Conservation (phyloP, 2,888 invertebrate species). For the Ormyrus labotus region DNA sequence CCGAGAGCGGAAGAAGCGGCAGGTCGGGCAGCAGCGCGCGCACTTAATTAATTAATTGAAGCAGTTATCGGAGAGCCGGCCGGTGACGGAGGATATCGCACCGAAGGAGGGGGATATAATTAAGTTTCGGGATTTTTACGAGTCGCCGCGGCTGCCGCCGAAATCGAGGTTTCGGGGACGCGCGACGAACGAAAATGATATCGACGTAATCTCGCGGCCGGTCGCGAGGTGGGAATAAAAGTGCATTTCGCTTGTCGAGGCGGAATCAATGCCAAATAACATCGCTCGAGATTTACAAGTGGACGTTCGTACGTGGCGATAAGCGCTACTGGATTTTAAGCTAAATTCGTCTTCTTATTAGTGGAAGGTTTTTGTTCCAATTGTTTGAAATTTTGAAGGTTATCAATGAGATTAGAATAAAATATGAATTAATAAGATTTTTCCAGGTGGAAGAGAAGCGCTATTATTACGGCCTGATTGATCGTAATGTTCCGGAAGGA, state of each 20-base stretch:
- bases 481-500: background rate
- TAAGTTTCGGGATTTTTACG: conserved; percentile 37
- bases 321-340: no score
- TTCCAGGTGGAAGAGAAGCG: background rate
- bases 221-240: no score
- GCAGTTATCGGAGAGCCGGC: background rate
- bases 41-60: conserved; percentile 26
- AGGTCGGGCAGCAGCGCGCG: no score
- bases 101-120: conserved; percentile 20
- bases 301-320: no score
- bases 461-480: background rate
- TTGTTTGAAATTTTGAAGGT: no score
- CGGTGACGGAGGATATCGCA: background rate
- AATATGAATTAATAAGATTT: background rate
- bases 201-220: no score
- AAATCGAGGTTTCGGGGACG: background rate
- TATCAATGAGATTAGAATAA: background rate
- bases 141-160: background rate
- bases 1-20: background rate
- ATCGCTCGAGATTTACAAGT: no score
- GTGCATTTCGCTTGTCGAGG: no score
- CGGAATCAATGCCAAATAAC: no score
- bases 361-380: no score
- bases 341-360: no score
- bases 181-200: conserved; percentile 5